Base-by-base conservation (phyloP, 2,888 invertebrate genomes). In the Eumerus sabulonum region DNA sequence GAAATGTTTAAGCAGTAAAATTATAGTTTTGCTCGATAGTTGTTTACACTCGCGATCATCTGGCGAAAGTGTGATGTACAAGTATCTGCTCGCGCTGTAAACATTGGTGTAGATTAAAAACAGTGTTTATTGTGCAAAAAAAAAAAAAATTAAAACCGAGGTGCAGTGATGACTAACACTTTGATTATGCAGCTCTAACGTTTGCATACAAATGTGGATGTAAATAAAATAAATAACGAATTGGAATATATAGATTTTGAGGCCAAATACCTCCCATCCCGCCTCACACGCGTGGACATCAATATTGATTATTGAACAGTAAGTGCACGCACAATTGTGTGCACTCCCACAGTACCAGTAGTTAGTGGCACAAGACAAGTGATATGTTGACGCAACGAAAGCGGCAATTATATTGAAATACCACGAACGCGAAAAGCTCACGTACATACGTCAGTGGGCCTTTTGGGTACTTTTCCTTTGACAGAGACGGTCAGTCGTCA, bases 301-400 rank as follows among this genome's bases (percentile, higher is more conserved):
- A 45, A 72, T n/a, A n/a, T n/a, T n/a, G n/a, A n/a, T n/a, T n/a
- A n/a, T 57, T 63, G 77, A 27, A 72, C 67, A 72, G 67, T 67
- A 62, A 67, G 40, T 50, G 57, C 50, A 66, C 71, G 66, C 66
- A 68, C 68, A 56, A 54, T 50, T 44, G 40, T 60, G 71, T n/a
- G n/a, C n/a, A n/a, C n/a, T n/a, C n/a, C n/a, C n/a, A n/a, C n/a
- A n/a, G n/a, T n/a, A n/a, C n/a, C n/a, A n/a, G n/a, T 16, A 38
- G 54, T 57, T 48, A 56, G 44, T 70, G 76, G 50, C 64, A 64
- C 48, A 50, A 57, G 16, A n/a, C n/a, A n/a, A n/a, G n/a, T n/a
- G n/a, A n/a, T 27, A 27, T 7, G 60, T 67, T 77, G 77, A 72
- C 67, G 72, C 57, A 67, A 77, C 63, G 62, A 77, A 77, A 77